Conservation (phyloP, 2,113 vertebrate species). For the Calypte anna region DNA sequence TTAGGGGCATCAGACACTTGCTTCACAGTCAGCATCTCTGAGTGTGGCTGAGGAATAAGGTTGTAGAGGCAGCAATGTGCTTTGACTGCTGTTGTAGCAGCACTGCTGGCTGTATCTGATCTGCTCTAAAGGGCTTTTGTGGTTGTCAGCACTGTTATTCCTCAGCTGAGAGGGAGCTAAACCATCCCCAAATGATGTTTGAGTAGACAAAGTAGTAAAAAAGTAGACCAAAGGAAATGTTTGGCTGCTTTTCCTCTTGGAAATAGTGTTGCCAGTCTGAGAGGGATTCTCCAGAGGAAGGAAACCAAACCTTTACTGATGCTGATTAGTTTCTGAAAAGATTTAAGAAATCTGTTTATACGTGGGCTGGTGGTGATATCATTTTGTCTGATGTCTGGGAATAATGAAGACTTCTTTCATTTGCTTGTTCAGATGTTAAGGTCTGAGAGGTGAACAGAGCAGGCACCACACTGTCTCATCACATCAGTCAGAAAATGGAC, state of each 20-base stretch:
- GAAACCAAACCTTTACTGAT: not conserved
- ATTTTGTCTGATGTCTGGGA: slow-evolving; percentile 8
- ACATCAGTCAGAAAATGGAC: not conserved
- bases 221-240: not conserved
- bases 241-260: not conserved
- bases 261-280: not conserved
- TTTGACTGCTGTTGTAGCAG: not conserved
- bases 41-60: not conserved
- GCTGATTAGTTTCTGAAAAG: slow-evolving; percentile 23
- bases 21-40: not conserved
- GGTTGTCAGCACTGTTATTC: not conserved
- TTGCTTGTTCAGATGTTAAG: not conserved
- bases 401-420: not conserved
- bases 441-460: not conserved
- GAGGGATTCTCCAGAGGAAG: not conserved
- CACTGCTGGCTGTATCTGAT: not conserved
- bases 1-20: not conserved
- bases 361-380: not conserved
- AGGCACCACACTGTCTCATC: not conserved
- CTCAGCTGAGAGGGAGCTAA: not conserved
- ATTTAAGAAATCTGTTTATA: not conserved
- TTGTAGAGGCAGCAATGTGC: not conserved
- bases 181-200: not conserved
- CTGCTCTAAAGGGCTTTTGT: not conserved
- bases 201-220: not conserved